These are phyloP conservation scores for Pseudorasbora parva DNA, from an alignment of 2,113 vertebrate species.

Conservation along the genomic window DNA sequence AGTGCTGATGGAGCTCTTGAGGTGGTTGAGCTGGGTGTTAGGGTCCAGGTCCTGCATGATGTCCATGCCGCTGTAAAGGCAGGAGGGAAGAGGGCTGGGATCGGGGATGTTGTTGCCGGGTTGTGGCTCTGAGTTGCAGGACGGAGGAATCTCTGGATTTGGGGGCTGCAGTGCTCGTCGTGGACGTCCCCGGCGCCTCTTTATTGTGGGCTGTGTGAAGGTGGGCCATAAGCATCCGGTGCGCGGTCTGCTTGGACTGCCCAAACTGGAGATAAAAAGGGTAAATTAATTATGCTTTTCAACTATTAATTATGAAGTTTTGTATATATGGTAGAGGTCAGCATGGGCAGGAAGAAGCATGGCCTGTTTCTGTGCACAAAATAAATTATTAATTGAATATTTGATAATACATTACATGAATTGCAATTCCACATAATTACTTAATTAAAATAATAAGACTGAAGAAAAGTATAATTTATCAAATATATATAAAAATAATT, in stretches of 20 bases:
- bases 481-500: background rate
- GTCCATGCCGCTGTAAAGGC: conserved; percentile 87
- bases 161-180: conserved; percentile 88
- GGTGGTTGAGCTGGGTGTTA: conserved; percentile 91
- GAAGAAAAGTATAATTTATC: background rate
- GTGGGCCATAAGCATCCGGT: conserved; percentile 84
- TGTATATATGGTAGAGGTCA: background rate
- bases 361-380: too few species aligned
- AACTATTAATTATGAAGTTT: background rate
- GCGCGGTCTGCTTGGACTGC: conserved; percentile 86
- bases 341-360: background rate
- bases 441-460: background rate
- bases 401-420: background rate
- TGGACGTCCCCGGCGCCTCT: conserved; percentile 88
- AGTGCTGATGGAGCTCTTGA: conserved; percentile 96
- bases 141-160: conserved; percentile 84
- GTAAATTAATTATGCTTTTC: background rate
- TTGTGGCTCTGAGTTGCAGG: conserved; percentile 79
- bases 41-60: conserved; percentile 94
- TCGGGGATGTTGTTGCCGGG: conserved; percentile 78
- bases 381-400: too few species aligned
- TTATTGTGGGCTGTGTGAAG: conserved; percentile 83
- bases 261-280: conserved; percentile 63
- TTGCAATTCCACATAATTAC: background rate
- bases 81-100: conserved; percentile 83